Evolutionary conservation across 2,888 invertebrate species (phyloP), one percentile per base, ranked within the genome.

Genomic region (Cyrtodaria siliqua): DNA sequence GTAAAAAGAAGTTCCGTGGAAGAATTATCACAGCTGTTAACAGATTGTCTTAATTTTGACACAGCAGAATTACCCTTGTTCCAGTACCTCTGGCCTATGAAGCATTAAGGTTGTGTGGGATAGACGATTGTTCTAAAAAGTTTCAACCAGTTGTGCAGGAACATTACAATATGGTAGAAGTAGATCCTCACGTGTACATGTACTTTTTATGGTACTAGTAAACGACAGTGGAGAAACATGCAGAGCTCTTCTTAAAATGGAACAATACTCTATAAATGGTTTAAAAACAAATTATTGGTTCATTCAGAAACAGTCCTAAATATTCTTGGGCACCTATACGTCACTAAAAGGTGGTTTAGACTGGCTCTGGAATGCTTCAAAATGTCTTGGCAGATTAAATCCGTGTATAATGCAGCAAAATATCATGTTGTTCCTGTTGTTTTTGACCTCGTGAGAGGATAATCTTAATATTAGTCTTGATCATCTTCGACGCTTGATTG

Each of bases 231-330:
- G 12, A 18, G 24, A 18, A 38, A 20, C 33, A 8, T 16, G 12
- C 6, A 16, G 33, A 26, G 29, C n/a, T 14, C 29, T 29, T n/a
- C 29, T 14, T 9, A 38, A 27, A 2, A n/a, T 1, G 50, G 20
- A 2, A 29, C 18, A 2, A 26, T 50, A 1, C 20, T 8, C 3
- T 1, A 2, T 20, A 20, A 27, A 4, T 9, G 33, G 8, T 2
- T 23, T 8, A 16, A n/a, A 3, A 23, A 61, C 1, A 20, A 33
- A 33, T 23, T 23, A 27, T 23, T 61, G 2, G 53, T 52, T 8
- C 63, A 63, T 24, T 2, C 20, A 14, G 63, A 63, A 52, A 63
- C 63, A 24, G 53, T 40, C 1, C 40, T 6, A 1, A 63, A 63
- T 33, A n/a, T 63, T 14, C 44, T 63, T 16, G 63, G 63, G 2